phyloP scores from a whole-genome alignment of 2,888 invertebrate species.

The Baccha elongata region DNA sequence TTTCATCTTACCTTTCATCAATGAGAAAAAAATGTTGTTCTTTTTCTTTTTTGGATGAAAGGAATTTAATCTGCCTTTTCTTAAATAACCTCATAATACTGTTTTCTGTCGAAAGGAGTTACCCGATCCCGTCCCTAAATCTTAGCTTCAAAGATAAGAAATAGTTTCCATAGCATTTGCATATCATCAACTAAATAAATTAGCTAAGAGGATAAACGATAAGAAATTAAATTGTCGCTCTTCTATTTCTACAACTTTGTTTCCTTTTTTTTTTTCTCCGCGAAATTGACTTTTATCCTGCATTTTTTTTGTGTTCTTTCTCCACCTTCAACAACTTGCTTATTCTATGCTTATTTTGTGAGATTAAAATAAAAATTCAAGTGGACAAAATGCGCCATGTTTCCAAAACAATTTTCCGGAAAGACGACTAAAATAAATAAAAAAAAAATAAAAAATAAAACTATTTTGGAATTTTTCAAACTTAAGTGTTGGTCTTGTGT shows the following conservation, averaged over 20 bases:
- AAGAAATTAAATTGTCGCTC: slow-evolving; percentile 30
- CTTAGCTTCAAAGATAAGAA: slow-evolving; percentile 53
- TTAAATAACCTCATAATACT: slow-evolving; percentile 24
- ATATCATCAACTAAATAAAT: slow-evolving; percentile 65
- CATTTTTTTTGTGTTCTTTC: slow-evolving; percentile 13
- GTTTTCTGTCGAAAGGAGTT: slow-evolving; percentile 3
- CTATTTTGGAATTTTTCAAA: slow-evolving; percentile 50
- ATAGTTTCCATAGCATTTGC: slow-evolving; percentile 65
- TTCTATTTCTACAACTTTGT: neutral
- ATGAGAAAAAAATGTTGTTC: neutral
- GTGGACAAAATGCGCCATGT: slow-evolving; percentile 34
- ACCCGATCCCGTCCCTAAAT: slow-evolving; percentile 11
- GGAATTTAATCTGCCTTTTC: slow-evolving; percentile 18
- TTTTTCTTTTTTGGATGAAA: slow-evolving; percentile 7
- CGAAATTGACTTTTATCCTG: slow-evolving; percentile 50
- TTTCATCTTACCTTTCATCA: slow-evolving; percentile 17
- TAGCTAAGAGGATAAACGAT: slow-evolving; percentile 52
- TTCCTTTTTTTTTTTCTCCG: slow-evolving; percentile 30
- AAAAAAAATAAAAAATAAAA: slow-evolving; percentile 19
- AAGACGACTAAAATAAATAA: neutral
- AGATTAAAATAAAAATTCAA: slow-evolving; percentile 23
- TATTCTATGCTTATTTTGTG: neutral
- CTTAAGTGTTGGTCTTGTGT: slow-evolving; percentile 53
- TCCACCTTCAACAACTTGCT: neutral
- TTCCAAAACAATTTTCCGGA: slow-evolving; percentile 43